Conservation (phyloP, 2,113 vertebrate genomes). For the Dasypus novemcinctus region DNA sequence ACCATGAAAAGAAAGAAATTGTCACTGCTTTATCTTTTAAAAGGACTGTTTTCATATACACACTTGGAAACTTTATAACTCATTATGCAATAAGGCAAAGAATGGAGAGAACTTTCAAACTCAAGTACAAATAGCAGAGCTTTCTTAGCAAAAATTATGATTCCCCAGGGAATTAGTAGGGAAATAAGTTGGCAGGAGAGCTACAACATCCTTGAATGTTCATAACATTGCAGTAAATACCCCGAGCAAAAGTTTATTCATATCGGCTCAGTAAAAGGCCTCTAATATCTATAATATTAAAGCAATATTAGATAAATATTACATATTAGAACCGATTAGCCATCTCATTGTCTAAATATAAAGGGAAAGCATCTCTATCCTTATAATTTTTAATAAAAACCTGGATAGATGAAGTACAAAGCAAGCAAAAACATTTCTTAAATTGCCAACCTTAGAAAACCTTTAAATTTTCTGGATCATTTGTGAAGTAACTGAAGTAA, state of each 20-base stretch:
- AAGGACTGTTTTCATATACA: neutral
- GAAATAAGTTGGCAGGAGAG: neutral
- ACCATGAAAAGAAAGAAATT: conserved; percentile 1
- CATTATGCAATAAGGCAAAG: conserved; percentile 34
- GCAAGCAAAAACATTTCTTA: neutral
- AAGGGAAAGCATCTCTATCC: neutral
- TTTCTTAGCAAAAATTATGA: neutral
- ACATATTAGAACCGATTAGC: neutral
- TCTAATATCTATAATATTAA: neutral
- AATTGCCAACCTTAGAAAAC: neutral
- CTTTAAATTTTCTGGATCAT: neutral
- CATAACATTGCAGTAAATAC: neutral
- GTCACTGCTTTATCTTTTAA: neutral
- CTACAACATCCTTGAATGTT: neutral
- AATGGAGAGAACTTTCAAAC: neutral
- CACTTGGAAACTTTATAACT: neutral
- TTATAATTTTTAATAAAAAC: neutral
- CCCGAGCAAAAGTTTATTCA: neutral
- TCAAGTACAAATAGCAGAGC: neutral
- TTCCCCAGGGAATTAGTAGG: conserved; percentile 29
- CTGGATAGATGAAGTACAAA: neutral
- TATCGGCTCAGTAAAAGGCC: neutral
- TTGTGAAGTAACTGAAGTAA: neutral
- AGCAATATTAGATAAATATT: neutral
- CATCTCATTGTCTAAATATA: conserved; percentile 10